Evolutionary conservation across 1,140 invertebrate species (phyloP).

Genomic region (Ylistrum balloti): DNA sequence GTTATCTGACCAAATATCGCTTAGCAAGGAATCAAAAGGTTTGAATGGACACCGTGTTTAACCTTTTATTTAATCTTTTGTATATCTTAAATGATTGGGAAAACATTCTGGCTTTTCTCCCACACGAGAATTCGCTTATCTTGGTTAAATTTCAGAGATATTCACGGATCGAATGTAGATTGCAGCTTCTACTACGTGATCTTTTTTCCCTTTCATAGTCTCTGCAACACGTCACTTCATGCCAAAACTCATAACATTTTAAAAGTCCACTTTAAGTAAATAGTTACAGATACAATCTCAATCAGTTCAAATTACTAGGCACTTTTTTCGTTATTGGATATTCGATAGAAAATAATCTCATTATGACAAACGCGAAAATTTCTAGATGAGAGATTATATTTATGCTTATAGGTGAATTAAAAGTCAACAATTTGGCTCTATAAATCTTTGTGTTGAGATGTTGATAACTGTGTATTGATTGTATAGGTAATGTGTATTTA

Average conservation of each 20-base stretch:
- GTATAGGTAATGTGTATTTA: background rate
- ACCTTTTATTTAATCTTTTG: background rate
- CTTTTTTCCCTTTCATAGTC: background rate
- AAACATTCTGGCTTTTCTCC: background rate
- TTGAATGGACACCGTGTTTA: background rate
- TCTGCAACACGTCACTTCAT: background rate
- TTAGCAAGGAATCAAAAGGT: background rate
- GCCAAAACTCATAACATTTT: background rate
- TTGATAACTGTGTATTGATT: background rate
- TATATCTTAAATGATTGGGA: background rate
- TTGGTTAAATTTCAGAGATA: background rate
- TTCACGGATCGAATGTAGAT: background rate
- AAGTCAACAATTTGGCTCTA: background rate
- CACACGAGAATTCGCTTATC: background rate
- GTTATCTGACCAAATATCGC: slow-evolving; percentile 33
- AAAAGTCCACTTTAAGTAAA: background rate
- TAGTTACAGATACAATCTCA: background rate
- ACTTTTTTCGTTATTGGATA: background rate
- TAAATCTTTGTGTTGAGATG: no score
- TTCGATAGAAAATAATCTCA: background rate
- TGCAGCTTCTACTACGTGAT: no score
- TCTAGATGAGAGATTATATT: background rate
- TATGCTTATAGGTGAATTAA: background rate
- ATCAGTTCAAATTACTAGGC: background rate
- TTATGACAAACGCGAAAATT: background rate